These are phyloP conservation scores for Emydoidea blandingii DNA, from an alignment of 2,797 vertebrate genomes.

Conservation along the genomic window DNA sequence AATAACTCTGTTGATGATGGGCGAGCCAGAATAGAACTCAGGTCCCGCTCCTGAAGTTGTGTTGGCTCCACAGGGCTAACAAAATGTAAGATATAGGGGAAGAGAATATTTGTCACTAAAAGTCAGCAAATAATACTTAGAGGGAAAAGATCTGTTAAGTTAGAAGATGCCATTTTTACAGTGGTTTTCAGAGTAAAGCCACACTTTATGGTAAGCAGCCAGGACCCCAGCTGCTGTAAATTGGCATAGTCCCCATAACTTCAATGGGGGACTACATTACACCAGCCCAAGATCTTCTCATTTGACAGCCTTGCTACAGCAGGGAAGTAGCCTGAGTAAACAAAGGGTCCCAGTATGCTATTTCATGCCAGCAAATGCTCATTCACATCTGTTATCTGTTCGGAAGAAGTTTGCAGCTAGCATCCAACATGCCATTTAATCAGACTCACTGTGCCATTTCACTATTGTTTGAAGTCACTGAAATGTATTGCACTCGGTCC, in stretches of 20 bases:
- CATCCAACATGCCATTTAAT: slow-evolving; percentile 37
- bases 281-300: not conserved
- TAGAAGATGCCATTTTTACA: not conserved
- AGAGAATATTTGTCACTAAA: not conserved
- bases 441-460: slow-evolving; percentile 50
- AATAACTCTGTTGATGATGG: not conserved
- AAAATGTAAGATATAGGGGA: not conserved
- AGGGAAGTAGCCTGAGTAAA: slow-evolving; percentile 40
- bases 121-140: not conserved
- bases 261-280: slow-evolving; percentile 2
- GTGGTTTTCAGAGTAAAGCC: not conserved
- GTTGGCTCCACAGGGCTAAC: not conserved
- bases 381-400: slow-evolving; percentile 57
- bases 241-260: not conserved
- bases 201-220: not conserved
- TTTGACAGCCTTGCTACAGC: not conserved
- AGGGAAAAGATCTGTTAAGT: not conserved
- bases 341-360: slow-evolving; percentile 33
- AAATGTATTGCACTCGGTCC: slow-evolving; percentile 13
- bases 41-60: not conserved
- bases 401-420: slow-evolving; percentile 47
- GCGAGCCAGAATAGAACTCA: not conserved
- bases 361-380: slow-evolving; percentile 48
- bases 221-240: not conserved
- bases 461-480: slow-evolving; percentile 16